A percentile compares a stretch with the other conserved stretches of the same genome.
Evolutionary conservation across 2,888 invertebrate genomes (phyloP).

Genomic region (Pandemis corylana): DNA sequence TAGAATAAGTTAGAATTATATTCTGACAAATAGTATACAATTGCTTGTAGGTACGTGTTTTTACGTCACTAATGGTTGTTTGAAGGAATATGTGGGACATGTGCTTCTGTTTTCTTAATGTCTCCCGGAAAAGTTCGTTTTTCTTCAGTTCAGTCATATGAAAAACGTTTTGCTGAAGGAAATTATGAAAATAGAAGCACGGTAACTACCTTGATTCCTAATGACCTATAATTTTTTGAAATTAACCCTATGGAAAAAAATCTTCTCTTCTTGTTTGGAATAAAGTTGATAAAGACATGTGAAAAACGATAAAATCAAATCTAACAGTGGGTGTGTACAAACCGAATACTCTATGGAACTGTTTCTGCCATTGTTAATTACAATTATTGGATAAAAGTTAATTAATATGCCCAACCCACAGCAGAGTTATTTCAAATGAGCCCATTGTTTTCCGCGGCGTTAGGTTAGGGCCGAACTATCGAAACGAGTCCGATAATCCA

Average conservation of each 20-base stretch:
- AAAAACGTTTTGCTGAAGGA: too few species aligned
- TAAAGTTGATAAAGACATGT: neutral
- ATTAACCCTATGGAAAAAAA: too few species aligned
- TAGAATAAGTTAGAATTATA: neutral
- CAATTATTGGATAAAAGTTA: slow-evolving; percentile 41
- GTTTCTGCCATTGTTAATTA: slow-evolving; percentile 51
- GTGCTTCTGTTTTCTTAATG: too few species aligned
- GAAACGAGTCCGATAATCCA: slow-evolving; percentile 69
- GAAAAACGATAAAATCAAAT: too few species aligned
- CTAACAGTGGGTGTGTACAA: neutral
- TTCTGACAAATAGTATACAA: neutral
- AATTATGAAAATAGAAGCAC: too few species aligned
- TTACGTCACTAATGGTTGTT: too few species aligned
- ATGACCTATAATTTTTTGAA: too few species aligned
- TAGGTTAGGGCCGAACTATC: slow-evolving; percentile 66
- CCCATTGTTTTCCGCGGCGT: slow-evolving; percentile 61
- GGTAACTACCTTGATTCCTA: too few species aligned
- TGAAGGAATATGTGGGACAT: too few species aligned
- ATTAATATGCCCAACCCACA: slow-evolving; percentile 51
- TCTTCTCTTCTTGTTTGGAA: neutral
- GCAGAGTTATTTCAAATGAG: slow-evolving; percentile 62
- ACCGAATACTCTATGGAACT: slow-evolving; percentile 4
- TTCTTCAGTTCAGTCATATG: too few species aligned
- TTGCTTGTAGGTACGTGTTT: neutral
- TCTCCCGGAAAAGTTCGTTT: too few species aligned